Conservation (phyloP, 2,113 vertebrate species). For the Carassius gibelio region DNA sequence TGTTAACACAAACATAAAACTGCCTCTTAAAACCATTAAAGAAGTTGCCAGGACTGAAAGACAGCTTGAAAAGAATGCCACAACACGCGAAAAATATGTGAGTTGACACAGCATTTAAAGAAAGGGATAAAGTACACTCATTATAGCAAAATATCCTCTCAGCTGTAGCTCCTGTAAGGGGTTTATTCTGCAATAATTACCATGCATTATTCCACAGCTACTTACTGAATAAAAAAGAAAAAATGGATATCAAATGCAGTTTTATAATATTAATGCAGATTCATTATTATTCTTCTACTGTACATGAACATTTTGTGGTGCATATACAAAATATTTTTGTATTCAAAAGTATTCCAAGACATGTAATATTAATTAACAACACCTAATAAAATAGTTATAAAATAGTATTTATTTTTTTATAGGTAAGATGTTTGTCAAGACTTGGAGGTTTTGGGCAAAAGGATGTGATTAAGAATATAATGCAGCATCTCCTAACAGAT, state of each 20-base stretch:
- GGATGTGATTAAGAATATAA: conserved; percentile 4
- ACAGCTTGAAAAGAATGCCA: background rate
- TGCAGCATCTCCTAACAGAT: conserved; percentile 1
- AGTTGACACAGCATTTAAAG: background rate
- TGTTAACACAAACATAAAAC: background rate
- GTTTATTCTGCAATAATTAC: too few relatives aligned
- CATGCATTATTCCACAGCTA: too few relatives aligned
- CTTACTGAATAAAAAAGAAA: too few relatives aligned
- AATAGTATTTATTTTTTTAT: background rate
- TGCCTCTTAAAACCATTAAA: conserved; percentile 1
- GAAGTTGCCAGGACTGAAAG: background rate
- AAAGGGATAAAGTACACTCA: background rate
- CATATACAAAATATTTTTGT: too few relatives aligned
- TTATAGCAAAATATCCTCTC: too few relatives aligned
- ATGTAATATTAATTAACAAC: too few relatives aligned
- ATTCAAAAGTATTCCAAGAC: too few relatives aligned
- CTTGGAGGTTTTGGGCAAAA: background rate
- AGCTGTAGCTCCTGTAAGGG: too few relatives aligned
- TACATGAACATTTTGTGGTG: too few relatives aligned
- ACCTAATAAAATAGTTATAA: background rate
- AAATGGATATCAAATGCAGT: too few relatives aligned
- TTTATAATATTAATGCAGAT: too few relatives aligned
- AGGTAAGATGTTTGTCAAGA: background rate
- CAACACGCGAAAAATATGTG: background rate
- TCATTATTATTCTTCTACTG: too few relatives aligned